Evolutionary conservation across 2,888 invertebrate species (phyloP).

Genomic region (Agonopterix alstromeriana): DNA sequence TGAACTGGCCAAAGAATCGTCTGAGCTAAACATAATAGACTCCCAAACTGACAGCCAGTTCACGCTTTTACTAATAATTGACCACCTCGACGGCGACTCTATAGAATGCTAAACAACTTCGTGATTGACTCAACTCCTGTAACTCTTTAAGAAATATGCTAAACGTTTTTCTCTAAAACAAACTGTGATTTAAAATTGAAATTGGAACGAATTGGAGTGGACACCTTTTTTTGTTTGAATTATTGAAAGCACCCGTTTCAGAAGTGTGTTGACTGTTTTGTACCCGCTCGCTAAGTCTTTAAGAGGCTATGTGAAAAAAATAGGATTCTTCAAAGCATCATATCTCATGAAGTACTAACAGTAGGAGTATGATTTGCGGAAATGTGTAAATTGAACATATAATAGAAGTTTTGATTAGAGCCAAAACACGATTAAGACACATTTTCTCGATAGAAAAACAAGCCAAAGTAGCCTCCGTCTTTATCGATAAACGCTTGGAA

Average conservation of each 20-base stretch:
- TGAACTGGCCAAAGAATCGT: conserved; percentile 28
- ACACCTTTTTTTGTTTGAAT: conserved; percentile 3
- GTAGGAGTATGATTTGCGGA: no score
- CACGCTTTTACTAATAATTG: conserved; percentile 66
- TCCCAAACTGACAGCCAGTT: conserved; percentile 65
- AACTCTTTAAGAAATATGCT: conserved; percentile 39
- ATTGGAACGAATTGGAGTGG: conserved; percentile 21
- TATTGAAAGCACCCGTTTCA: background rate
- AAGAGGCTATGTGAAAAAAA: no score
- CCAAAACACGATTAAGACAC: no score
- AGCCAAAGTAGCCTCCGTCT: no score
- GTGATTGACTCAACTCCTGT: conserved; percentile 54
- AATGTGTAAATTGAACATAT: no score
- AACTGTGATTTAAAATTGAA: conserved; percentile 29
- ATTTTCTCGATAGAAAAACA: no score
- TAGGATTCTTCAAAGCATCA: no score
- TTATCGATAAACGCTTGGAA: no score
- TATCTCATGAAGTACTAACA: no score
- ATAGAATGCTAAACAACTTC: conserved; percentile 48
- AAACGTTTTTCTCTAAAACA: conserved; percentile 31
- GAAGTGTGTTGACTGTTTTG: no score
- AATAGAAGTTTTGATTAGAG: no score
- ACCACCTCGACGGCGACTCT: conserved; percentile 61
- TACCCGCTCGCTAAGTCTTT: no score
- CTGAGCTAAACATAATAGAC: conserved; percentile 34